Evolutionary conservation across 30 jellyfish, hydroid and myxozoan species (phyloP), one percentile per base, ranked within the genome.

Genomic region (Chrysaora quinquecirrha): DNA sequence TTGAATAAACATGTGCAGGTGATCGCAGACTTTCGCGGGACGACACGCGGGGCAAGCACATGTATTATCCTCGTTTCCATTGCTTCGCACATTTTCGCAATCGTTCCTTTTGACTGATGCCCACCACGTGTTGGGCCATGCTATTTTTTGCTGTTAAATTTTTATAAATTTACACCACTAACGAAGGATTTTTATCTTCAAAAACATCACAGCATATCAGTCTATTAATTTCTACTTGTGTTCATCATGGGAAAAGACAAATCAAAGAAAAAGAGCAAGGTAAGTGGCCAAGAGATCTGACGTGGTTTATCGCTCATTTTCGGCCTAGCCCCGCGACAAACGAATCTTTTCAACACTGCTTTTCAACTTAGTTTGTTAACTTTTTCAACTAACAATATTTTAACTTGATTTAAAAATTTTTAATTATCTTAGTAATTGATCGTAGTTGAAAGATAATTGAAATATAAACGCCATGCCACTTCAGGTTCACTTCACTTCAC

Each of bases 191-290:
- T 10, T 20, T 52, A 52, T 10, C 68, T 52, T 4, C 9, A 52
- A 52, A 10, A 16, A 52, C 9, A 43, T 43, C 16, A 9, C 58
- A 16, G 58, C 12, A 3, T 52, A 52, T 10, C 68, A 52, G 68
- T 52, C 68, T 52, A 10, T 52, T 20, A 52, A 10, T 2, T 52
- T 52, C 68, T 38, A 52, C 68, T 3, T 20, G 4, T 10, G 29
- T 10, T 52, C 12, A 52, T 10, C 68, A 80, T 80, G 90, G 90
- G 90, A 19, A 80, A 80, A 49, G 90, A 80, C 83, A 80, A 80
- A 60, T 16, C 83, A 0, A 80, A 80, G 90, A 80, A 69, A 28
- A 69, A 80, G 90, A 80, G 90, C 71, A 80, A 80, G 77, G 90
- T 80, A 21, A 47, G 87, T 54, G 18, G 34, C 56, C 28, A 25